Base-by-base conservation (phyloP, 1,140 invertebrate species). In the Diachasma alloeum region DNA sequence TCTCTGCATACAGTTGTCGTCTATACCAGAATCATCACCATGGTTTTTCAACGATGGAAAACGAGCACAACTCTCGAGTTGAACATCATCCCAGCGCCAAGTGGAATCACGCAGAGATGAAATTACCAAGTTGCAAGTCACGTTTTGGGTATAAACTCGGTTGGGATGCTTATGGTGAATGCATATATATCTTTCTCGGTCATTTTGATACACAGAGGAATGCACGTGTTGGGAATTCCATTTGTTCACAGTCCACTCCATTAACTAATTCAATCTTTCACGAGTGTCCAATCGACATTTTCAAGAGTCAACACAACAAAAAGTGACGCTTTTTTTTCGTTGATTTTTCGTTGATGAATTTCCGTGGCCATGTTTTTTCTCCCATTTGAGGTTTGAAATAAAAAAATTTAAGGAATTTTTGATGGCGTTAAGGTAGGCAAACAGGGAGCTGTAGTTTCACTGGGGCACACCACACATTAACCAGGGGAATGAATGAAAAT, bases 41-140 rank as follows among this genome's bases (percentile, higher is more conserved):
- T 42, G 53, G 75, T 69, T 69, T 53, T 53, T 77, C 68, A 74
- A 77, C 31, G 75, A 80, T 59, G 80, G 46, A 53, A 63, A 79
- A 53, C 46, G 44, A 80, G 44, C 24, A 72, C 22, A 70, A 69
- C 10, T 46, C n/a, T 48, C 19, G 22, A 24, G 42, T 24, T 24
- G 44, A 15, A 70, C 39, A 46, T 70, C 37, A 26, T 31, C 8
- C 17, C 31, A 15, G 39, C 59, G 24, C 17, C 19, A 71, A 76
- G 59, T 67, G 37, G 72, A 72, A 59, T 71, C 83, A 82, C 81
- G 83, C 80, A 77, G 82, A 81, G 82, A 87, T 87, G 83, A 88
- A 88, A 88, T 88, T 88, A 87, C 84, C 83, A 84, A 87, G 84
- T 76, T 85, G 84, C 86, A 86, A 87, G 86, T 87, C 86, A 87